Evolutionary conservation across 2,797 vertebrate species (phyloP).

Genomic region (Epinephelus awoara): DNA sequence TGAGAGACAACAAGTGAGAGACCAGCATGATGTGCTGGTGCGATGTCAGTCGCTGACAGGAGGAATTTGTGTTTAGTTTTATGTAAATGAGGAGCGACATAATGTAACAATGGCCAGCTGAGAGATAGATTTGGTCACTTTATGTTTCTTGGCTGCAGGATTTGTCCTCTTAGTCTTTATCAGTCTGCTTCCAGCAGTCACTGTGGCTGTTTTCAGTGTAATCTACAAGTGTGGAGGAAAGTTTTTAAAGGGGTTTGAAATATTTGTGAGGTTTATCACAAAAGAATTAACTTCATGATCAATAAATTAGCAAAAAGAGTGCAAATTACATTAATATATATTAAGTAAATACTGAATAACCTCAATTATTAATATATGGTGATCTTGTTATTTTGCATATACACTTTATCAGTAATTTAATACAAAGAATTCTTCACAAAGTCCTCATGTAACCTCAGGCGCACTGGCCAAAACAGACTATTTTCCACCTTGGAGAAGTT

Average conservation of each 20-base stretch:
- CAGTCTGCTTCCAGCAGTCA: neutral
- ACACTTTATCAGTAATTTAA: neutral
- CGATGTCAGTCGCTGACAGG: neutral
- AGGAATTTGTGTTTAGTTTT: slow-evolving; percentile 5
- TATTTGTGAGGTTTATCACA: neutral
- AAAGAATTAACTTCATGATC: neutral
- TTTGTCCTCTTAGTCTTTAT: neutral
- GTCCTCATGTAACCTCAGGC: neutral
- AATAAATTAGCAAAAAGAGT: neutral
- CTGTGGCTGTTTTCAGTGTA: neutral
- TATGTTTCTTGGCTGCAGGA: neutral
- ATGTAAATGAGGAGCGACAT: neutral
- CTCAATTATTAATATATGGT: neutral
- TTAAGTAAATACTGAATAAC: neutral
- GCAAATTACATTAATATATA: neutral
- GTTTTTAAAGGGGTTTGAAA: neutral
- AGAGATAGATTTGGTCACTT: neutral
- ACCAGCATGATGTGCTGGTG: neutral
- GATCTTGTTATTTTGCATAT: neutral
- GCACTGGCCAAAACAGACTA: neutral
- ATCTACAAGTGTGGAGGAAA: neutral
- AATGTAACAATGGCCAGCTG: neutral
- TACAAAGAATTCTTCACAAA: neutral
- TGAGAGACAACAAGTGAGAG: slow-evolving; percentile 9
- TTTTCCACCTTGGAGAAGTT: neutral